phyloP scores from a whole-genome alignment of 2,113 vertebrate species.

The Isichthys henryi region DNA sequence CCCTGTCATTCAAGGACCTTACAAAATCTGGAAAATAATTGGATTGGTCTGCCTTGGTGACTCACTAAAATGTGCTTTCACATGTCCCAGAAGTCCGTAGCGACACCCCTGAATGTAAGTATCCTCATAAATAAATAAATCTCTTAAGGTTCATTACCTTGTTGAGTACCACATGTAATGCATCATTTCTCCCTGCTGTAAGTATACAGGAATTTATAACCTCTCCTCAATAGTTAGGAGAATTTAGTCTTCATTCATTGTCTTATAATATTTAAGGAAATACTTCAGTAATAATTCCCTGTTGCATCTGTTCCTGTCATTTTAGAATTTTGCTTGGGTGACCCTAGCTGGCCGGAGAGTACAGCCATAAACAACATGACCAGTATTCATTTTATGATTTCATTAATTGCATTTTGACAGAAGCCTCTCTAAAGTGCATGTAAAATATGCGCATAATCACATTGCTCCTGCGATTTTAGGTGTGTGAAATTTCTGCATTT shows the following conservation, averaged over 20 bases:
- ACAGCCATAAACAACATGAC: neutral
- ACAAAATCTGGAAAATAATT: neutral
- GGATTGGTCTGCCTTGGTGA: neutral
- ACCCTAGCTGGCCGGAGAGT: neutral
- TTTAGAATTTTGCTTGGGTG: neutral
- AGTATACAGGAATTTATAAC: neutral
- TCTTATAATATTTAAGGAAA: neutral
- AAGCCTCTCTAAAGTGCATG: neutral
- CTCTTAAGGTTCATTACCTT: conserved; percentile 3
- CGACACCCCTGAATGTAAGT: neutral
- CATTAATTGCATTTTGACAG: neutral
- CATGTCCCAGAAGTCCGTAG: too few relatives aligned
- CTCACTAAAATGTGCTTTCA: neutral
- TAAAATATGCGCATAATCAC: neutral
- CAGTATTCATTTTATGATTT: conserved; percentile 1
- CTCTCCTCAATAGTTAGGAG: neutral
- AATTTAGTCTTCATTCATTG: neutral
- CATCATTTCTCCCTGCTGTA: neutral
- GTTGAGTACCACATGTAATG: neutral
- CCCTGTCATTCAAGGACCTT: too few relatives aligned
- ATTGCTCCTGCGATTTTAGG: neutral
- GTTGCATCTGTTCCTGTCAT: neutral
- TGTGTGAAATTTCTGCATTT: neutral
- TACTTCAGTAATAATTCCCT: neutral
- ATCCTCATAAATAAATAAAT: neutral